A percentile compares a stretch with the other conserved stretches of the same genome.
These are phyloP conservation scores for Odontomachus brunneus DNA, from an alignment of 1,140 invertebrate species.

Conservation along the genomic window DNA sequence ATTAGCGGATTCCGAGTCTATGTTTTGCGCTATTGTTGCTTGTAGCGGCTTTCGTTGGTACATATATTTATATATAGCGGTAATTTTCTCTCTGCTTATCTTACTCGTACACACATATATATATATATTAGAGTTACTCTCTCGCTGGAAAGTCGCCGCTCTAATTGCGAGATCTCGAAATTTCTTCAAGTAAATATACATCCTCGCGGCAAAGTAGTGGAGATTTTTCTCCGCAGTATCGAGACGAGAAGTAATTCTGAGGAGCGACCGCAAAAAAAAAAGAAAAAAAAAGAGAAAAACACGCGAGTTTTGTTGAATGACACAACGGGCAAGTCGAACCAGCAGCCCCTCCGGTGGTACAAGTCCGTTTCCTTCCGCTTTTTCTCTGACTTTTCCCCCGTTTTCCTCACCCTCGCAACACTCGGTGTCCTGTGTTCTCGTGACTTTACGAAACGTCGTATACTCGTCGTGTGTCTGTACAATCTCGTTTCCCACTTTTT, in stretches of 20 bases:
- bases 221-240: too few species aligned
- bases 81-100: too few species aligned
- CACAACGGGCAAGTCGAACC: not conserved
- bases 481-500: constrained; percentile 16
- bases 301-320: not conserved
- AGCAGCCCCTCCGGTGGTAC: constrained; percentile 49
- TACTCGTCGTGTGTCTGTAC: constrained; percentile 57
- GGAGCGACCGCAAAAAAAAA: not conserved
- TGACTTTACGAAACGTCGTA: constrained; percentile 39
- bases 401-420: not conserved
- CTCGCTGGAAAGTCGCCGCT: constrained; percentile 16
- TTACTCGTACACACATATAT: too few species aligned
- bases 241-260: not conserved
- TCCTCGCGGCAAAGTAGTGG: too few species aligned
- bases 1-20: constrained; percentile 32
- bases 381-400: not conserved
- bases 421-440: constrained; percentile 43
- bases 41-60: constrained; percentile 45
- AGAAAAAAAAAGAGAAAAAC: not conserved
- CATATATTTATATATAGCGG: constrained; percentile 22
- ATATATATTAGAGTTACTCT: constrained; percentile 21
- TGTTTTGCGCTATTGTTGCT: constrained; percentile 44
- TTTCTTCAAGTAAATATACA: not conserved
- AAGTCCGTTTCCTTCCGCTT: constrained; percentile 41
- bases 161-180: constrained; percentile 21